phyloP scores from a whole-genome alignment of 2,797 vertebrate genomes.

The Craterocephalus amniculus region DNA sequence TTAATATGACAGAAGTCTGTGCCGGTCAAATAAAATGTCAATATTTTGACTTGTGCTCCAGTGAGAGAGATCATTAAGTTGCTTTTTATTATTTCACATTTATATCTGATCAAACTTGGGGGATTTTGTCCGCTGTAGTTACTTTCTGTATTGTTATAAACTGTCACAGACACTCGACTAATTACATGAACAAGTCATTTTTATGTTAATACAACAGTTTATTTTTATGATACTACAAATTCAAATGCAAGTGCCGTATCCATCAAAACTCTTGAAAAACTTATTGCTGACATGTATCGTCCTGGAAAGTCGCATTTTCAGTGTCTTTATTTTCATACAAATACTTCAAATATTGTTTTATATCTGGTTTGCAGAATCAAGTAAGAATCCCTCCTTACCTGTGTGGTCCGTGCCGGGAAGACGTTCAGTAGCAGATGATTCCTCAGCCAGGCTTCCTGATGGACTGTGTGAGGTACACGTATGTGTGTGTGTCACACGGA shows the following conservation, averaged over 20 bases:
- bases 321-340: neutral
- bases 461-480: slow-evolving; percentile 13
- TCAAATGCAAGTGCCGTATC: neutral
- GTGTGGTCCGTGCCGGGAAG: slow-evolving; percentile 8
- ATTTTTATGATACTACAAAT: neutral
- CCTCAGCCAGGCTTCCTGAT: slow-evolving; percentile 40
- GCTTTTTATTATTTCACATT: neutral
- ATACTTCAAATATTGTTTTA: neutral
- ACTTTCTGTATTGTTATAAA: neutral
- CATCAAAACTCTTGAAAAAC: neutral
- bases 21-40: neutral
- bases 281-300: neutral
- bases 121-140: neutral
- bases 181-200: neutral
- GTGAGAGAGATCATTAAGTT: neutral
- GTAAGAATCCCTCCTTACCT: slow-evolving; percentile 57
- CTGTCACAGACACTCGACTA: neutral
- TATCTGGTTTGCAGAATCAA: neutral
- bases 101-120: neutral
- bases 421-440: slow-evolving; percentile 39
- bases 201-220: neutral
- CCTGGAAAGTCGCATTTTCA: neutral
- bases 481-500: slow-evolving; percentile 36
- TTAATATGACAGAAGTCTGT: slow-evolving; percentile 7
- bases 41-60: neutral